Percentiles rank a stretch among this genome's conserved stretches.
phyloP scores from a whole-genome alignment of 1,140 invertebrate species.

The Drosophila setifemur region DNA sequence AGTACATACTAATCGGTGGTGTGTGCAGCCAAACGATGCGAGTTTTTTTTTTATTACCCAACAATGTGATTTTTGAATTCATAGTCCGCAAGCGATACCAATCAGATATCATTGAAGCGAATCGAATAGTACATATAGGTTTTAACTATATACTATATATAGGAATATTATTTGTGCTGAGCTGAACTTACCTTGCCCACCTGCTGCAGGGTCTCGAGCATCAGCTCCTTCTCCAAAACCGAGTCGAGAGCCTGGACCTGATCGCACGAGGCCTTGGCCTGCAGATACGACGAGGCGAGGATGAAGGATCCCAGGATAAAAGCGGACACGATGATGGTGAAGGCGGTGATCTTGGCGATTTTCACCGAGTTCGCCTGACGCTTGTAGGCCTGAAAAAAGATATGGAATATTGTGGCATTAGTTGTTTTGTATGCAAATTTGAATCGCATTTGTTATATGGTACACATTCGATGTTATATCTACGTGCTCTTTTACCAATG shows the following conservation, averaged over 20 bases:
- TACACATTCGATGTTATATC: constrained; percentile 9
- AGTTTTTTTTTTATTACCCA: constrained; percentile 57
- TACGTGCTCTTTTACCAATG: constrained; percentile 48
- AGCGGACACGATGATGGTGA: constrained; percentile 89
- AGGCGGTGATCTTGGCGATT: constrained; percentile 90
- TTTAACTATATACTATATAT: background rate
- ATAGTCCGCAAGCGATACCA: constrained; percentile 47
- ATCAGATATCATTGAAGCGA: constrained; percentile 41
- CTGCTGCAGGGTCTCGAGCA: constrained; percentile 85
- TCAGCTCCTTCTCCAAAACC: constrained; percentile 86
- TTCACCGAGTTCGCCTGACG: constrained; percentile 89
- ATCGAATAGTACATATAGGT: constrained; percentile 15
- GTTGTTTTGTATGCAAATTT: background rate
- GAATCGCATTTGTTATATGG: background rate
- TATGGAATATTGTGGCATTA: constrained; percentile 6
- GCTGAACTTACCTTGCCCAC: constrained; percentile 83
- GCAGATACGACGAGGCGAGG: constrained; percentile 91
- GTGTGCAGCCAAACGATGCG: constrained; percentile 65
- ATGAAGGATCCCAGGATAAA: constrained; percentile 91
- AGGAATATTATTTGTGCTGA: constrained; percentile 67
- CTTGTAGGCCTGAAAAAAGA: constrained; percentile 88
- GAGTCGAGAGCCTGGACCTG: constrained; percentile 86
- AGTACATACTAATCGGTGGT: constrained; percentile 42
- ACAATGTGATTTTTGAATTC: constrained; percentile 43
- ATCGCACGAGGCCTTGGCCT: constrained; percentile 88